These are phyloP conservation scores for Eurystomus glaucurus DNA, from an alignment of 2,797 vertebrate genomes.

Conservation along the genomic window DNA sequence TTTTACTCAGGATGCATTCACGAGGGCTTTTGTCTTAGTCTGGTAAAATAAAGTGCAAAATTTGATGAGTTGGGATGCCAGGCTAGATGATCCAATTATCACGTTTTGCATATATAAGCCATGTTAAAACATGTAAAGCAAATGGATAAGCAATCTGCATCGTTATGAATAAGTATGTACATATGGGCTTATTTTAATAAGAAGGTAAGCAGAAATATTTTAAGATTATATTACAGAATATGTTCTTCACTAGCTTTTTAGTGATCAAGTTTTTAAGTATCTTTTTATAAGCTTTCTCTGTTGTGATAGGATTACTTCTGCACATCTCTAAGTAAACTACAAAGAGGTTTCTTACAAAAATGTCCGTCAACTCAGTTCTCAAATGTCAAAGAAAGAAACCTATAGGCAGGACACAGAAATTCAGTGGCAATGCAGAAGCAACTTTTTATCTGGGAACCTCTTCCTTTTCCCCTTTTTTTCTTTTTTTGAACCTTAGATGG, in stretches of 20 bases:
- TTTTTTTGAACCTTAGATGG: neutral
- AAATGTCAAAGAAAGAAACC: neutral
- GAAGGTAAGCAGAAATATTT: slow-evolving; percentile 63
- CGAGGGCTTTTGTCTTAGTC: neutral
- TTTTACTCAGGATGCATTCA: neutral
- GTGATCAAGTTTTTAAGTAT: slow-evolving; percentile 71
- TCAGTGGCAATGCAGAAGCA: neutral
- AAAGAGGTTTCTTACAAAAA: slow-evolving; percentile 45
- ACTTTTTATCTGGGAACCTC: neutral
- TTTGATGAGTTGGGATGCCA: neutral
- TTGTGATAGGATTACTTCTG: slow-evolving; percentile 75
- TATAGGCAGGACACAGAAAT: neutral
- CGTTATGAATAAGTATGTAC: slow-evolving; percentile 56
- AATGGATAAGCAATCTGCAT: slow-evolving; percentile 65
- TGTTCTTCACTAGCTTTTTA: slow-evolving; percentile 63
- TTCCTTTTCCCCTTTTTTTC: neutral
- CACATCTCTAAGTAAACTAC: slow-evolving; percentile 63
- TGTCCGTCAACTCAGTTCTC: slow-evolving; percentile 14
- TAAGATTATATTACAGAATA: slow-evolving; percentile 64
- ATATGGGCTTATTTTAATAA: slow-evolving; percentile 65
- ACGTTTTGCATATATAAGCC: neutral
- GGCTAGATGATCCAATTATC: neutral
- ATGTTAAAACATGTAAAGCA: neutral
- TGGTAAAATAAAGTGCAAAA: neutral
- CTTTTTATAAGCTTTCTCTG: slow-evolving; percentile 70